Percentiles rank a stretch among this genome's conserved stretches.
Conservation (phyloP, 1,140 invertebrate species). For the Ylistrum balloti region DNA sequence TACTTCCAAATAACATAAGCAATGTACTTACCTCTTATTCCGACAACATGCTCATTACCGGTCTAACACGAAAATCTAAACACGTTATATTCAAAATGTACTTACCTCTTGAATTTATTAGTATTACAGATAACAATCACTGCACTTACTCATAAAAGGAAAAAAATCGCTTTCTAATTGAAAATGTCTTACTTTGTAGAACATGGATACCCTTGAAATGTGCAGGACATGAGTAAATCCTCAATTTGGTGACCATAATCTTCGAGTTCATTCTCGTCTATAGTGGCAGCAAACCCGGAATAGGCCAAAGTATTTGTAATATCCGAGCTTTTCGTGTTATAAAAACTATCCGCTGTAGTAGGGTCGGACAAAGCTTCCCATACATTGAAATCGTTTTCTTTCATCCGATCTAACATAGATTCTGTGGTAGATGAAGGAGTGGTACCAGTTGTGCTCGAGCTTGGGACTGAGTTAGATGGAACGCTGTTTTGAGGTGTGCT, state of each 20-base stretch:
- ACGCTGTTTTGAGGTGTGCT: neutral
- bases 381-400: conserved; percentile 67
- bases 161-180: no score
- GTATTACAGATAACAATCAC: no score
- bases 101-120: no score
- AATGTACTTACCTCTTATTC: no score
- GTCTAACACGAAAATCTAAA: no score
- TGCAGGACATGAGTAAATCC: conserved; percentile 73
- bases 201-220: conserved; percentile 70
- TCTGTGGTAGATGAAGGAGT: neutral
- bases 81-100: no score
- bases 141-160: no score
- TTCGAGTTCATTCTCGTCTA: conserved; percentile 56
- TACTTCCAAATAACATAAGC: no score
- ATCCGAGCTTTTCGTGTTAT: conserved; percentile 62
- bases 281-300: conserved; percentile 55
- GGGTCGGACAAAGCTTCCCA: conserved; percentile 67
- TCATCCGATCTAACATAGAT: conserved; percentile 22
- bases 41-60: no score
- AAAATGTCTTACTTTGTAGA: conserved; percentile 72
- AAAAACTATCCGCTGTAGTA: conserved; percentile 61
- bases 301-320: conserved; percentile 64
- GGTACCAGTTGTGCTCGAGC: neutral
- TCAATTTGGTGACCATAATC: conserved; percentile 68
- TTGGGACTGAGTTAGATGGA: neutral